Evolutionary conservation across 2,888 invertebrate species (phyloP).

Genomic region (Rotaria sp.): DNA sequence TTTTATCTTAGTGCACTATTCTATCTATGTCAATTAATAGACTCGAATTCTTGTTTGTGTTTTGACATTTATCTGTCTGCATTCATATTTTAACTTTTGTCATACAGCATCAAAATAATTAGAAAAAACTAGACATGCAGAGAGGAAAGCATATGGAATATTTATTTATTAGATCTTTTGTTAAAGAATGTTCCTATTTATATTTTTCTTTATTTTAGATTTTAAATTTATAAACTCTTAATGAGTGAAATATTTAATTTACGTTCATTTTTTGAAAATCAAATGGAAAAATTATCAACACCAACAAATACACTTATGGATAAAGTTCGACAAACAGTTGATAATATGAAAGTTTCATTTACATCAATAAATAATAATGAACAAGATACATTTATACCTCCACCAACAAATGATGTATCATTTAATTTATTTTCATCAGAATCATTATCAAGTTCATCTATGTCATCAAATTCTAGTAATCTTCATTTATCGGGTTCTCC

Average conservation of each 20-base stretch:
- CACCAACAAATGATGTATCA: not conserved
- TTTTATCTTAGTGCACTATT: not conserved
- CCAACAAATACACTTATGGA: not conserved
- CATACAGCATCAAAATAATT: not conserved
- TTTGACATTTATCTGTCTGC: not conserved
- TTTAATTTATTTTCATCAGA: not conserved
- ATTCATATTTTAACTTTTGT: not conserved
- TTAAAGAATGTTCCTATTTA: not conserved
- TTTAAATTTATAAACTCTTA: not conserved
- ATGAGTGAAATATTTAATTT: not conserved
- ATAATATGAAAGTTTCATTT: not conserved
- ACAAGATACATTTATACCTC: not conserved
- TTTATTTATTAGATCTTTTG: too few species aligned
- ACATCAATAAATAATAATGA: slow-evolving; percentile 41
- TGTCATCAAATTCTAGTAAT: not conserved
- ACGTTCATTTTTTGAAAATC: slow-evolving; percentile 3
- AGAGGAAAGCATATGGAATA: too few species aligned
- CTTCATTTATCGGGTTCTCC: not conserved
- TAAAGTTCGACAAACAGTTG: slow-evolving; percentile 4
- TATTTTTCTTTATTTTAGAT: not conserved
- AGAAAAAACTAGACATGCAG: not conserved
- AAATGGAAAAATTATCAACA: not conserved
- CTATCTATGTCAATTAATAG: not conserved
- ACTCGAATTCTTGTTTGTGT: not conserved
- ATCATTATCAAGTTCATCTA: not conserved